phyloP scores from a whole-genome alignment of 2,113 vertebrate species.

The Grammomys dolichurus region DNA sequence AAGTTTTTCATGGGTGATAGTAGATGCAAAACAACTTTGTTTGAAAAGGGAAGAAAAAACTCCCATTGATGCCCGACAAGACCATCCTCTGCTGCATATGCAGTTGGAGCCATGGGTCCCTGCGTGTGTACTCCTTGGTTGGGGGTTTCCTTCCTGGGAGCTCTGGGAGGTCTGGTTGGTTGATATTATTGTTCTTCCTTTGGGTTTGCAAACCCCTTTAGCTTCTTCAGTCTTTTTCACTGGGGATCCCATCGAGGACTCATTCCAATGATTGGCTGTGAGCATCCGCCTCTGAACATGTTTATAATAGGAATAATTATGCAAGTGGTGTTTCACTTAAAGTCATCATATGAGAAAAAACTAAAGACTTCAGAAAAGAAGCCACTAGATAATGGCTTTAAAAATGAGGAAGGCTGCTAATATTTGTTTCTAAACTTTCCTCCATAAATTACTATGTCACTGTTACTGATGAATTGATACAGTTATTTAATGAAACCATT shows the following conservation, averaged over 20 bases:
- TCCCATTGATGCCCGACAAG: too few species aligned
- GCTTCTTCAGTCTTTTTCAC: too few species aligned
- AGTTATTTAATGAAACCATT: not conserved
- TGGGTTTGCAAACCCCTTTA: too few species aligned
- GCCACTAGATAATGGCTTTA: fast-evolving
- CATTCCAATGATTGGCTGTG: too few species aligned
- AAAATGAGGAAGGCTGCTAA: not conserved
- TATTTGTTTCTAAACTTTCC: not conserved
- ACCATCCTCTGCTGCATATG: too few species aligned
- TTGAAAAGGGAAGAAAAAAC: not conserved
- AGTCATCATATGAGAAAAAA: not conserved
- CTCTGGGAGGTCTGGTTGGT: too few species aligned
- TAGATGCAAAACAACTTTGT: not conserved
- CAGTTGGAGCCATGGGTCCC: too few species aligned
- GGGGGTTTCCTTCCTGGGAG: too few species aligned
- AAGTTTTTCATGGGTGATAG: not conserved
- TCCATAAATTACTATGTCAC: not conserved
- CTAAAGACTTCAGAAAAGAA: not conserved
- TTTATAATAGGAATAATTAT: not conserved
- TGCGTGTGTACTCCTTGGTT: too few species aligned
- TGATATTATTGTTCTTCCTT: too few species aligned
- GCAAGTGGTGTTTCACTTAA: not conserved
- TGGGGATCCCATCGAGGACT: too few species aligned
- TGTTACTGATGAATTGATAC: not conserved
- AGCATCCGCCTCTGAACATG: too few species aligned